Base-by-base conservation (phyloP, 2,113 vertebrate genomes). In the Antigone vipio region DNA sequence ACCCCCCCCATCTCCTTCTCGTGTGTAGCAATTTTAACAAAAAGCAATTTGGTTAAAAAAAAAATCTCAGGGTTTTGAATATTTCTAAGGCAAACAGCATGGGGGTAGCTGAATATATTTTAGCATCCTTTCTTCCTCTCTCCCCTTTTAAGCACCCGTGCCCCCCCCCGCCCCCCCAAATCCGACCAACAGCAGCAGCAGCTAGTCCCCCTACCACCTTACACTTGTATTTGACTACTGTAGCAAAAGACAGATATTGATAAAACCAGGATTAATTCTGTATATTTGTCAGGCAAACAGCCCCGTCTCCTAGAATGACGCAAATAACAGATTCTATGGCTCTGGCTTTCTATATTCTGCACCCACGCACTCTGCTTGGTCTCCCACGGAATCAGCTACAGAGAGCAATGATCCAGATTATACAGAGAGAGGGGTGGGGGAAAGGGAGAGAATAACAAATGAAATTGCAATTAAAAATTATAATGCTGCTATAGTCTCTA, bases 281-380 rank as follows among this genome's bases (percentile, higher is more conserved):
- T 97, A 97, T 98, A 98, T 98, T 98, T 98, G 98, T 97, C 97
- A 98, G 98, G 98, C 98, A 98, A 98, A 98, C 97, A 98, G 97
- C 94, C 96, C 97, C 69, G 95, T 97, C 97, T 98, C 97, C 96
- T 97, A 95, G 93, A 98, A 98, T 98, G 98, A 98, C 98, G 98
- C 98, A 98, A 98, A 98, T 98, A 98, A 97, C 96, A 98, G 97
- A 97, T 98, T 98, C 98, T 98, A 97, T 97, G 95, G 98, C 98
- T 98, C 97, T 96, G 97, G 97, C 97, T 98, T 97, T 98, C 98
- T 98, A 98, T 98, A 97, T 98, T 97, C 96, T 98, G 98, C 98
- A 98, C 98, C 99, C 98, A 99, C 98, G 98, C 98, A 98, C 98
- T 98, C 98, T 98, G 98, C 98, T 98, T 97, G 97, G 97, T 98